These are phyloP conservation scores for Drosophila elegans DNA, from an alignment of 1,140 invertebrate genomes.

Conservation along the genomic window DNA sequence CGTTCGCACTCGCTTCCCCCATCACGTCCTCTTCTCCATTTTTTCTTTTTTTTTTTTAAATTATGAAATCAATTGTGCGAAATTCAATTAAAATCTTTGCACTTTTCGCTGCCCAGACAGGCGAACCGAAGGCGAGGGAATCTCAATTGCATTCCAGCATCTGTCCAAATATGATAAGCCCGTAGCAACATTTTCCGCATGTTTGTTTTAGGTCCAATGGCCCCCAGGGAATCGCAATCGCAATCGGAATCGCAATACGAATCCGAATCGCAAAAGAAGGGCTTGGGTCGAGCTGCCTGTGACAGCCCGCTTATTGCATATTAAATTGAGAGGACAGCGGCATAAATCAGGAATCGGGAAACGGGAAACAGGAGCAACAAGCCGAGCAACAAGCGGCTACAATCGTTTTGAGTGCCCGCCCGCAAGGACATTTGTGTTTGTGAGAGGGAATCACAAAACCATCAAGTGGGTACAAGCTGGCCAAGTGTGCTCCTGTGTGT, in stretches of 20 bases:
- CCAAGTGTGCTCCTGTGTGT: not conserved
- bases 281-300: conserved; percentile 36
- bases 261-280: not conserved
- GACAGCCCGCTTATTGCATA: conserved; percentile 80
- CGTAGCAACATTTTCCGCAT: conserved; percentile 21
- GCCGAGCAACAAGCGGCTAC: conserved; percentile 39
- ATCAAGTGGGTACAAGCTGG: conserved; percentile 20
- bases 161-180: conserved; percentile 35
- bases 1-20: not conserved
- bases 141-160: conserved; percentile 52
- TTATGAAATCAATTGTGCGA: conserved; percentile 67
- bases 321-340: conserved; percentile 47
- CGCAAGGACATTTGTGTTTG: conserved; percentile 62
- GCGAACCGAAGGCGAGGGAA: conserved; percentile 9
- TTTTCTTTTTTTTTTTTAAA: conserved; percentile 18
- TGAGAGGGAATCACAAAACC: conserved; percentile 38
- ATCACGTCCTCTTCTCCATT: not conserved
- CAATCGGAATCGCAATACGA: not conserved
- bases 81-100: conserved; percentile 58
- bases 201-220: conserved; percentile 34
- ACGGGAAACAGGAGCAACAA: conserved; percentile 16
- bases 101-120: conserved; percentile 37
- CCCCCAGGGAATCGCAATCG: not conserved
- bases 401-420: conserved; percentile 52
- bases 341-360: conserved; percentile 48